Conservation (phyloP, 2,888 invertebrate species). For the Drosophila mimetica region DNA sequence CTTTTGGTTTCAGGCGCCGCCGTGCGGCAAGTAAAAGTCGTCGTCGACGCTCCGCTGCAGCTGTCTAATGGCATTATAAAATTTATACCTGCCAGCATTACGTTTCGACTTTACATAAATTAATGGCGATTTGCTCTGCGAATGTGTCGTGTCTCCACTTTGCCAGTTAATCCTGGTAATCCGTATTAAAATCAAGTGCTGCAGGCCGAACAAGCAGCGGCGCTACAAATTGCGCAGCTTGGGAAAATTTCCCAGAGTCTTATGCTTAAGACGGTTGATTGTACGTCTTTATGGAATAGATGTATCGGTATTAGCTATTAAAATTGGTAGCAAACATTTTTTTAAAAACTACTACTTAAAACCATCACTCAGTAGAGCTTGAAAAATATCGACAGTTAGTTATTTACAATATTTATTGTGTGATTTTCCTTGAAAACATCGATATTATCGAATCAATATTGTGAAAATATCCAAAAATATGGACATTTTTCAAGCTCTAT, state of each 20-base stretch:
- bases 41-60: constrained; percentile 47
- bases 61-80: constrained; percentile 71
- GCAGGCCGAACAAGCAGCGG: constrained; percentile 5
- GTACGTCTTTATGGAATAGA: too few species aligned
- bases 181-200: constrained; percentile 37
- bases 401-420: too few species aligned
- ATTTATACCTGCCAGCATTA: constrained; percentile 61
- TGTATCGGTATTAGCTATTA: too few species aligned
- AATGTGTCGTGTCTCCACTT: constrained; percentile 40
- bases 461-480: too few species aligned
- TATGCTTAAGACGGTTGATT: too few species aligned
- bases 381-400: too few species aligned
- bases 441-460: too few species aligned
- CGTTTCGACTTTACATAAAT: constrained; percentile 66
- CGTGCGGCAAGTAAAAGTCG: constrained; percentile 69
- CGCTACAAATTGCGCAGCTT: constrained; percentile 14
- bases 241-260: constrained; percentile 24
- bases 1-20: constrained; percentile 68
- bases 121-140: constrained; percentile 52
- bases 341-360: too few species aligned
- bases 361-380: too few species aligned
- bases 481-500: too few species aligned
- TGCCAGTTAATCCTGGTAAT: constrained; percentile 46
- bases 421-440: too few species aligned
- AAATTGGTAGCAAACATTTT: too few species aligned